Base-by-base conservation (phyloP, 2,888 invertebrate genomes). In the Ligdia adustata region DNA sequence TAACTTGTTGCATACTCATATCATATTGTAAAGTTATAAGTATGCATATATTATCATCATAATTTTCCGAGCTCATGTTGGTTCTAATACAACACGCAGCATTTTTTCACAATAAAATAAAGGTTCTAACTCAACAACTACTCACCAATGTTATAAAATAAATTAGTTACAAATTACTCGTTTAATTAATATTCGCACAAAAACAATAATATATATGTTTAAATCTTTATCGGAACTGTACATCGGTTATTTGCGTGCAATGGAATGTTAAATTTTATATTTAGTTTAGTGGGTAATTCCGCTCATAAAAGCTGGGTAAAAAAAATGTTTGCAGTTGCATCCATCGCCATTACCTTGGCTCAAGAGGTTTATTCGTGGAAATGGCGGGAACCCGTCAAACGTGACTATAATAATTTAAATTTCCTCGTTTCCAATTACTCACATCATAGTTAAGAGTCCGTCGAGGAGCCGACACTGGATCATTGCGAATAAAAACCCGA, bases 371-470 rank as follows among this genome's bases (percentile, higher is more conserved):
- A 42, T 50, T 43, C 43, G 46, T 46, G 46, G 46, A 50, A 53
- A 54, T 40, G 18, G 27, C 20, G 43, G 46, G 34, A 46, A 53
- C 42, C 38, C 27, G 48, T 53, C 45, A 29, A 26, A 46, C 54
- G 43, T 37, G 50, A 45, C 39, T 51, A 31, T 35, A 48, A 52
- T 35, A 26, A 51, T 42, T 51, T 42, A 45, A 44, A 43, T 53
- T 46, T 53, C 47, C 39, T 46, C 16, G 45, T 51, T 48, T 37
- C 41, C 40, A 46, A 46, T 49, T 44, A 47, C 26, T 41, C 40
- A 48, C 44, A 45, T 44, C 47, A 47, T 52, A 46, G 57, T 53
- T 39, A 61, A 61, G 31, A 51, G 11, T 45, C 37, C 15, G 38
- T 45, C 45, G 14, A 46, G 28, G 35, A 52, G 32, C 35, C 14